A percentile compares a stretch with the other conserved stretches of the same genome.
Evolutionary conservation across 30 jellyfish, hydroid and myxozoan genomes (phyloP).

Genomic region (Nemopilema nomurai): DNA sequence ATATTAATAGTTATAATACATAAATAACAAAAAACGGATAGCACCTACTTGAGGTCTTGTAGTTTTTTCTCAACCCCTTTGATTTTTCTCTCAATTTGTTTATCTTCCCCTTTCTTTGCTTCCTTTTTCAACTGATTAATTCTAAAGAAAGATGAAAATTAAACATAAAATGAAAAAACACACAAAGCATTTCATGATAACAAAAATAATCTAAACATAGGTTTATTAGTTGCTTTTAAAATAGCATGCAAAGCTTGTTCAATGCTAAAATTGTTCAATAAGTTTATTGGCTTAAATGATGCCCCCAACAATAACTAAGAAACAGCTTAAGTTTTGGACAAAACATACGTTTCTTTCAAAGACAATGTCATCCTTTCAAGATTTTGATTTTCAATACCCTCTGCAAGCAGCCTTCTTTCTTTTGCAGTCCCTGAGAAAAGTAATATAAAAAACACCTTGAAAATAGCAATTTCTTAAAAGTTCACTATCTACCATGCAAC

Average conservation of each 20-base stretch:
- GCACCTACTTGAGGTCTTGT: constrained; percentile 27
- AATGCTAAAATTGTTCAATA: no score
- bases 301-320: no score
- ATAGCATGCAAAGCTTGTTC: no score
- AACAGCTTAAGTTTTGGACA: not conserved
- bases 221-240: no score
- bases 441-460: not conserved
- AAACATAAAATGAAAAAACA: no score
- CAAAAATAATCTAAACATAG: no score
- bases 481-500: no score
- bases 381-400: constrained; percentile 77
- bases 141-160: constrained; percentile 7
- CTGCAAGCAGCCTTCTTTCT: constrained; percentile 65
- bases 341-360: constrained; percentile 53
- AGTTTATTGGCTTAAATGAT: not conserved
- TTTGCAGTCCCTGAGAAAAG: constrained; percentile 63
- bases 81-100: constrained; percentile 24
- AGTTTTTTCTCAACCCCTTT: constrained; percentile 33
- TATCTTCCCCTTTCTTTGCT: constrained; percentile 4
- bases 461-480: not conserved
- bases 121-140: constrained; percentile 32
- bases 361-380: constrained; percentile 65
- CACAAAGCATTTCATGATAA: no score
- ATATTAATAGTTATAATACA: no score
- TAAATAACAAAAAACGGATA: not conserved